Base-by-base conservation (phyloP, 1,140 invertebrate genomes). In the Teleogryllus occipitalis region DNA sequence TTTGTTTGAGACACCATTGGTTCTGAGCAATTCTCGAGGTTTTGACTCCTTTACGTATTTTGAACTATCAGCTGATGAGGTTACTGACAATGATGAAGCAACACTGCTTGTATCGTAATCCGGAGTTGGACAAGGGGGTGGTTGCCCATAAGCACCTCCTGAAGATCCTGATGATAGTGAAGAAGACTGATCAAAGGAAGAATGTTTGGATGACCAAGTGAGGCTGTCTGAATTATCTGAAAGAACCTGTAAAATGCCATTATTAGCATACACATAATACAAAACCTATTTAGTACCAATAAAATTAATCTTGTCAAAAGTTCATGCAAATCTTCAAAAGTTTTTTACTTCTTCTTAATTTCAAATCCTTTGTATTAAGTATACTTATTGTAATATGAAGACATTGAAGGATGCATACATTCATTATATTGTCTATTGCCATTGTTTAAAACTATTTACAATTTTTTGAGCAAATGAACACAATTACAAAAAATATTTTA, bases 101-200 rank as follows among this genome's bases (percentile, higher is more conserved):
- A 86, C 81, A 78, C 86, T 87, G 74, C 81, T 82, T 54, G 85
- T 86, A 81, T 88, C 87, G 81, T 92, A 92, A 85, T 92, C 91
- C 8, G 91, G 91, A 22, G 89, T 90, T 0, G 91, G 91, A 80
- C 89, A 91, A 21, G 90, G 84, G 4, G 88, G 87, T 49, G 87
- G 86, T 21, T 21, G 39, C 46, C 47, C 76, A 22, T 10, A 75
- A 22, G 74, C 14, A 15, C 8, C 8, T 10, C 14, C 47, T 46
- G 76, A 49, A n/a, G 46, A 47, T 54, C 46, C 76, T 10, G 48
- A 18, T n/a, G 76, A 77, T 22, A 77, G 21, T 22, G 47, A 39
- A 21, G 76, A 48, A 48, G 76, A 77, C 22, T 48, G 48, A 48
- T 47, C 76, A 14, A 48, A 48, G 22, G 76, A 77, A 48, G 76